A percentile compares a stretch with the other conserved stretches of the same genome.
These are phyloP conservation scores for Macaria liturata DNA, from an alignment of 2,888 invertebrate species.

Conservation along the genomic window DNA sequence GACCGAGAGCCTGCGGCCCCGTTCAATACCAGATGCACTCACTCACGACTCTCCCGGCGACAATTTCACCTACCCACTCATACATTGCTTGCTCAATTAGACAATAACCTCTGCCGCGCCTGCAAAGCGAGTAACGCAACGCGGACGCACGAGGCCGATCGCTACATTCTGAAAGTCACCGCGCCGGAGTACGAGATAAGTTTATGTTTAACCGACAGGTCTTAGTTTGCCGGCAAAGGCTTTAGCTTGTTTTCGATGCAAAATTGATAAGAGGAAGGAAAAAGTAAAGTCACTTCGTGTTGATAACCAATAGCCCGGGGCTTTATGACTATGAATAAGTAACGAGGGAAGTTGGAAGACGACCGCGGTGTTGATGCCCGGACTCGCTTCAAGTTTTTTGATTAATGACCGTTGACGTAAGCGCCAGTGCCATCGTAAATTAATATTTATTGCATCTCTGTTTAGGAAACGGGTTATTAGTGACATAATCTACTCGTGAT, in stretches of 20 bases:
- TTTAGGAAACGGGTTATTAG: constrained; percentile 15
- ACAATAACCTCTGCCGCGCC: constrained; percentile 21
- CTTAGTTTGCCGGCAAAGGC: constrained; percentile 46
- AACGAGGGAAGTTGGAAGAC: constrained; percentile 34
- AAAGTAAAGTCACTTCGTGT: constrained; percentile 46
- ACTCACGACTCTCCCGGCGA: constrained; percentile 44
- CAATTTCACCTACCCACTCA: constrained; percentile 39
- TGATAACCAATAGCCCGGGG: constrained; percentile 40
- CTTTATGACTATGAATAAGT: constrained; percentile 41
- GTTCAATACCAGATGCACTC: constrained; percentile 70
- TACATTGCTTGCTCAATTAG: constrained; percentile 56
- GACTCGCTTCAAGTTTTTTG: constrained; percentile 34
- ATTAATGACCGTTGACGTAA: constrained; percentile 34
- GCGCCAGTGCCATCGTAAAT: constrained; percentile 19
- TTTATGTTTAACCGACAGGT: constrained; percentile 61
- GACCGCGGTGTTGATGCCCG: constrained; percentile 25
- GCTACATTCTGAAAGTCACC: constrained; percentile 30
- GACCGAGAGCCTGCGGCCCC: constrained; percentile 77
- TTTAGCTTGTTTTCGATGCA: constrained; percentile 43
- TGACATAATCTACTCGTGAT: constrained; percentile 16
- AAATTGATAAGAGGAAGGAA: constrained; percentile 46
- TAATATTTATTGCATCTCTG: constrained; percentile 22
- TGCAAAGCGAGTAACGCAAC: constrained; percentile 53
- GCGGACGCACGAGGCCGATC: constrained; percentile 31
- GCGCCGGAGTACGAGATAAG: constrained; percentile 44